Conservation (phyloP, 1,140 invertebrate species). For the Polyergus mexicanus region DNA sequence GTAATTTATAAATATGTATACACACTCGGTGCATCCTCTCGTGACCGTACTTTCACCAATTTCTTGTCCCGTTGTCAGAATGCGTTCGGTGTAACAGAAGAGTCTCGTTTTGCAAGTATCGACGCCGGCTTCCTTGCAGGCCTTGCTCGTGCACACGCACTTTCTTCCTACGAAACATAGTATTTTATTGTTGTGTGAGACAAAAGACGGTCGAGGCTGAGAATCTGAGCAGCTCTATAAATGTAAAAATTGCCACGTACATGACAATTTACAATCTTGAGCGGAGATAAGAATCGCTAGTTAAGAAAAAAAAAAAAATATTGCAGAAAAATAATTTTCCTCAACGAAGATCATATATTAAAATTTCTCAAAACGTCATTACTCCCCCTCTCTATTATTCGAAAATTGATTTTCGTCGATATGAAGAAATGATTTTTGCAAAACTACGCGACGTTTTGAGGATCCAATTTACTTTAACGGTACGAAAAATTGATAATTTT, state of each 20-base stretch:
- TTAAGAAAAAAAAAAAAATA: neutral
- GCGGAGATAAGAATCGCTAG: neutral
- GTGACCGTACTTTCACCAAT: conserved; percentile 69
- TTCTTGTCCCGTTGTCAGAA: conserved; percentile 54
- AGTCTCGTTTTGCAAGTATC: conserved; percentile 77
- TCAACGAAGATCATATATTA: no score
- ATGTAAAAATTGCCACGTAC: neutral
- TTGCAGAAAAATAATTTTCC: no score
- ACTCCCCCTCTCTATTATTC: no score
- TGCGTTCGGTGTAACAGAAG: conserved; percentile 79
- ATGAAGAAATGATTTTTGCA: no score
- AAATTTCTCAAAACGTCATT: no score
- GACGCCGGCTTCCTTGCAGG: conserved; percentile 75
- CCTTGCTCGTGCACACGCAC: conserved; percentile 79
- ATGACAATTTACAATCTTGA: neutral
- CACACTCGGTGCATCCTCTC: conserved; percentile 79
- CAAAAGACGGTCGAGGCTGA: neutral
- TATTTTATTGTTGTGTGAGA: neutral
- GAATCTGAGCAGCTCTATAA: neutral
- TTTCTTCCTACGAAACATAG: conserved; percentile 71
- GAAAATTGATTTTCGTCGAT: no score
- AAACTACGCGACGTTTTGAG: no score
- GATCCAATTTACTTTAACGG: no score
- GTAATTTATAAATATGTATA: conserved; percentile 40
- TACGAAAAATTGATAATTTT: no score